Conservation (phyloP, 1,140 invertebrate genomes). For the Phthorimaea operculella region DNA sequence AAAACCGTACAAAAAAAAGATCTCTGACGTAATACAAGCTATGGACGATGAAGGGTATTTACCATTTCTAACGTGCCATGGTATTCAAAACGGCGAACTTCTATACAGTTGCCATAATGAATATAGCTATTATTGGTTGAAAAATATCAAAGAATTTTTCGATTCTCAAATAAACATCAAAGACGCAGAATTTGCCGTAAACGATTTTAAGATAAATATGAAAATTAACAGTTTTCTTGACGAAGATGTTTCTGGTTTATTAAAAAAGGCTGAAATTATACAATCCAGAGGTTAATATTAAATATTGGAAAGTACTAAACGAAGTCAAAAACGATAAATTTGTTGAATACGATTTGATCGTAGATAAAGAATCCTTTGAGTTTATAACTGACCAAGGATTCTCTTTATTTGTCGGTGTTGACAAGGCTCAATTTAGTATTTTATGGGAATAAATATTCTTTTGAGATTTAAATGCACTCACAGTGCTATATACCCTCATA, state of each 20-base stretch:
- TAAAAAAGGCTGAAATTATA: constrained; percentile 14
- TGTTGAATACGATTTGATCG: constrained; percentile 6
- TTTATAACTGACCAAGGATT: constrained; percentile 18
- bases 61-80: constrained; percentile 30
- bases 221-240: constrained; percentile 13
- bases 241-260: constrained; percentile 11
- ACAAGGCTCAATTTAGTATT: constrained; percentile 16
- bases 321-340: not conserved
- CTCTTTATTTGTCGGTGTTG: constrained; percentile 19
- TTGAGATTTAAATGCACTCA: no score
- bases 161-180: not conserved
- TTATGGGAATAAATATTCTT: constrained; percentile 7
- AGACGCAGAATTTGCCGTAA: not conserved
- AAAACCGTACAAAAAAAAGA: constrained; percentile 13
- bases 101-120: constrained; percentile 30
- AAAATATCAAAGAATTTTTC: not conserved
- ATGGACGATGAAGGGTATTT: constrained; percentile 6
- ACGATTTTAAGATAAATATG: not conserved
- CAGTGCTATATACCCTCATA: no score
- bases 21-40: constrained; percentile 13
- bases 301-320: constrained; percentile 10
- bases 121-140: constrained; percentile 10
- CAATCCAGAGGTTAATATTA: constrained; percentile 12
- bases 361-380: constrained; percentile 11
- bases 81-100: constrained; percentile 22